These are phyloP conservation scores for Diachrysia chrysitis DNA, from an alignment of 2,888 invertebrate species.

Conservation along the genomic window DNA sequence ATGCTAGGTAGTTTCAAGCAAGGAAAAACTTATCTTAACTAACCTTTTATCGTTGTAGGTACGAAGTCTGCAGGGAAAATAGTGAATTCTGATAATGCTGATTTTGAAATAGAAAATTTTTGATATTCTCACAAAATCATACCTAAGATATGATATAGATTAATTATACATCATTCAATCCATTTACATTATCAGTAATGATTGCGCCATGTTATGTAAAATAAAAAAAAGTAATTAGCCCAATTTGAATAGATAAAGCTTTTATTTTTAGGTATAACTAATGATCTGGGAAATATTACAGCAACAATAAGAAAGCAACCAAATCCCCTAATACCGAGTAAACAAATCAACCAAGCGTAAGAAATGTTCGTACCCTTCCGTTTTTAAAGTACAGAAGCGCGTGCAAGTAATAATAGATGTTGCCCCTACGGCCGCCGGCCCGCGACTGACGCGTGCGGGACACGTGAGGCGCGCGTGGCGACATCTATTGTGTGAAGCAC, in stretches of 20 bases:
- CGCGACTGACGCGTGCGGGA: slow-evolving; percentile 76
- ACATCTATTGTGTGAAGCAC: slow-evolving; percentile 75
- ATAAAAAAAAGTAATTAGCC: not conserved
- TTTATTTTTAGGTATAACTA: slow-evolving; percentile 7
- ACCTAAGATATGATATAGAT: too few relatives aligned
- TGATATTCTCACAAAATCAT: too few relatives aligned
- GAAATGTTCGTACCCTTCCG: slow-evolving; percentile 65
- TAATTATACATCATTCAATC: too few relatives aligned
- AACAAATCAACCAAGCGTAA: slow-evolving; percentile 62
- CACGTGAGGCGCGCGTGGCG: slow-evolving; percentile 75
- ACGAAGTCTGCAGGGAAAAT: not conserved
- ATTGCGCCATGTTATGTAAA: not conserved
- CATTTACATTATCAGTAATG: not conserved
- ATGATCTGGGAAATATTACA: slow-evolving; percentile 34
- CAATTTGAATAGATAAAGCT: not conserved
- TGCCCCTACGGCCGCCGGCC: slow-evolving; percentile 68
- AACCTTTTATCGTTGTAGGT: not conserved
- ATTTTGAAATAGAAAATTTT: not conserved
- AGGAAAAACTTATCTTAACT: slow-evolving; percentile 2
- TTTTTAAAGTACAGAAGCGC: slow-evolving; percentile 64
- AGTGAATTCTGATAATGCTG: not conserved
- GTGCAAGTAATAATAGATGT: slow-evolving; percentile 72
- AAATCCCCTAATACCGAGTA: slow-evolving; percentile 37
- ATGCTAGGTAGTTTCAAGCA: slow-evolving; percentile 3
- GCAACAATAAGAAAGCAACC: slow-evolving; percentile 9